These are phyloP conservation scores for Rhinogobio ventralis DNA, from an alignment of 2,797 vertebrate genomes.

Conservation along the genomic window DNA sequence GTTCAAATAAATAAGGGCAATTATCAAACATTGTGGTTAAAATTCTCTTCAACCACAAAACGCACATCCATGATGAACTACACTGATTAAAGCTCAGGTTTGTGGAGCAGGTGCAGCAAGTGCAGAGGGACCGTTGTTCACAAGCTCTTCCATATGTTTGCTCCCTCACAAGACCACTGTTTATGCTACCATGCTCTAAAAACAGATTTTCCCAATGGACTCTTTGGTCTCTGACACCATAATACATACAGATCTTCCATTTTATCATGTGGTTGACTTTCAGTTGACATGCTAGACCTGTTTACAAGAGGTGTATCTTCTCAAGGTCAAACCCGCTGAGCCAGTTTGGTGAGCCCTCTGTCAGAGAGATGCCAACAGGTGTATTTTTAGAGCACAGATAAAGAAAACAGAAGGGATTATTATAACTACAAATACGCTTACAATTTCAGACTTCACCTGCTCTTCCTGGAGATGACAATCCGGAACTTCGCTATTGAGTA, in stretches of 20 bases:
- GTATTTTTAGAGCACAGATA: background rate
- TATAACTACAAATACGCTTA: background rate
- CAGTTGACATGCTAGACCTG: background rate
- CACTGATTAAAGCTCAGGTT: conserved; percentile 18
- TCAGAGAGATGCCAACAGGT: background rate
- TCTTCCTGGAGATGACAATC: conserved; percentile 64
- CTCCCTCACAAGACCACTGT: background rate
- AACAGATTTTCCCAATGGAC: conserved; percentile 37
- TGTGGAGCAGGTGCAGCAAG: conserved; percentile 6
- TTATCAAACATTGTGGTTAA: background rate
- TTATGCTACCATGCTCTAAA: conserved; percentile 8
- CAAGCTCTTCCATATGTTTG: background rate
- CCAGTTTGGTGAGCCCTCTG: conserved; percentile 10
- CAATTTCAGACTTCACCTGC: background rate
- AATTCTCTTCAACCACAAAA: background rate
- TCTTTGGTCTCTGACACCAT: background rate
- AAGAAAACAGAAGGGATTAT: background rate
- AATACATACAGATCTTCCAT: background rate
- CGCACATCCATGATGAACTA: background rate
- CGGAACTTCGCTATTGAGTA: conserved; percentile 68
- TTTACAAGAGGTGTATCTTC: background rate
- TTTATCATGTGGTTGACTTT: background rate
- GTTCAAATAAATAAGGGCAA: background rate
- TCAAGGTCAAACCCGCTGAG: conserved; percentile 15
- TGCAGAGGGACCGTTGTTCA: background rate